Evolutionary conservation across 2,113 vertebrate species (phyloP).

Genomic region (Ammodytes dubius): DNA sequence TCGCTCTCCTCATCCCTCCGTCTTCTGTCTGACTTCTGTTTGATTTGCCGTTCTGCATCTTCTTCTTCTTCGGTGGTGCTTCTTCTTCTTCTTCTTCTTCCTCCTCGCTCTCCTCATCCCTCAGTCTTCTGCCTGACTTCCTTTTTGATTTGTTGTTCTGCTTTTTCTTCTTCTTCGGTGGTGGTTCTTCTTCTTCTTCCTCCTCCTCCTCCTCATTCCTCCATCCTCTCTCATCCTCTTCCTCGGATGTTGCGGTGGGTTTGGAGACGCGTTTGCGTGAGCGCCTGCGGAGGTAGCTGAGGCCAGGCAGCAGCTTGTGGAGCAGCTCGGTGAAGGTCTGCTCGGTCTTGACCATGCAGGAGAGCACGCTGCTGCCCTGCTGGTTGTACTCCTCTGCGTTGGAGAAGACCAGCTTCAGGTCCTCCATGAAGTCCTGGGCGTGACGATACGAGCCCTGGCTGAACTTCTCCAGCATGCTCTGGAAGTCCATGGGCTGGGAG

Average conservation of each 20-base stretch:
- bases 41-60: neutral
- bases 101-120: conserved; percentile 60
- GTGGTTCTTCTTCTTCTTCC: conserved; percentile 28
- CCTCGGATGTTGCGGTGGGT: conserved; percentile 64
- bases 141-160: conserved; percentile 75
- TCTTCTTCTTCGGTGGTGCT: conserved; percentile 10
- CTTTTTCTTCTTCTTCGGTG: conserved; percentile 65
- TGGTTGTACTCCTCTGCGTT: conserved; percentile 96
- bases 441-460: conserved; percentile 89
- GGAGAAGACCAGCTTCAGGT: conserved; percentile 95
- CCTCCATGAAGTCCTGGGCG: conserved; percentile 91
- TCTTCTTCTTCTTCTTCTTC: conserved; percentile 41
- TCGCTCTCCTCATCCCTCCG: conserved; percentile 27
- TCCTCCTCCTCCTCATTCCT: conserved; percentile 41
- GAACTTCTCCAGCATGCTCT: conserved; percentile 95
- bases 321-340: conserved; percentile 92
- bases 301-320: conserved; percentile 92
- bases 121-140: conserved; percentile 47
- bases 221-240: conserved; percentile 56
- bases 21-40: too few species aligned
- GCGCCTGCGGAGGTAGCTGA: conserved; percentile 91
- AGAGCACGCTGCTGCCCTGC: conserved; percentile 90
- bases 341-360: conserved; percentile 94
- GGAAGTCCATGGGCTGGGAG: conserved; percentile 95
- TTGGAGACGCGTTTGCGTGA: conserved; percentile 84